These are phyloP conservation scores for Clistopyga incitator DNA, from an alignment of 2,888 invertebrate genomes.

Conservation along the genomic window DNA sequence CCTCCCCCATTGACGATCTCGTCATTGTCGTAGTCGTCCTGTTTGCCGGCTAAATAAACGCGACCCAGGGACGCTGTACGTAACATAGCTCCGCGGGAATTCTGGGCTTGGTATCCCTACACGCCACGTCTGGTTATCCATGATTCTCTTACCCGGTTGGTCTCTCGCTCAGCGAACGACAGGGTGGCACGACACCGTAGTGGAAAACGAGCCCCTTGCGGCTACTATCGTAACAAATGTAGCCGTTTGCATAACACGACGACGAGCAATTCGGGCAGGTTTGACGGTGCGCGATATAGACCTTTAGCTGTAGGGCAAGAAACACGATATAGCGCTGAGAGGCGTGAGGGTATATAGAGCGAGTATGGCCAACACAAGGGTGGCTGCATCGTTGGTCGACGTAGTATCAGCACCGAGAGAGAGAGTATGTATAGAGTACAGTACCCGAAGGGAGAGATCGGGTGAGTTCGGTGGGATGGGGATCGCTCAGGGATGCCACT, in stretches of 20 bases:
- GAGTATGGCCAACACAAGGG: slow-evolving; percentile 42
- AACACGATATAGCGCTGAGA: slow-evolving; percentile 47
- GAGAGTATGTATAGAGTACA: slow-evolving; percentile 8
- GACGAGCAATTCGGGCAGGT: slow-evolving; percentile 84
- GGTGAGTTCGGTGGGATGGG: slow-evolving; percentile 4
- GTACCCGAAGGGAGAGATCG: slow-evolving; percentile 28
- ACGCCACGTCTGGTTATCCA: slow-evolving; percentile 8
- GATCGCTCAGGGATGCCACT: slow-evolving; percentile 50
- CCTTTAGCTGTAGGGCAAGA: slow-evolving; percentile 76
- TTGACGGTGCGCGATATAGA: slow-evolving; percentile 84
- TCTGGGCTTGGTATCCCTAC: slow-evolving; percentile 14
- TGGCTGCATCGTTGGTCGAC: slow-evolving; percentile 33
- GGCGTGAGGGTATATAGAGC: slow-evolving; percentile 49
- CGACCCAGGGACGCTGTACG: slow-evolving; percentile 46
- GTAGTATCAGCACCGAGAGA: not conserved
- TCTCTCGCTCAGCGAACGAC: slow-evolving; percentile 49
- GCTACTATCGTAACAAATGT: slow-evolving; percentile 84
- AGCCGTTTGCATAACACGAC: slow-evolving; percentile 84
- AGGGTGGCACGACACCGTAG: slow-evolving; percentile 72
- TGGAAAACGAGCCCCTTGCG: slow-evolving; percentile 82
- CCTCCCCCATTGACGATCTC: slow-evolving; percentile 48
- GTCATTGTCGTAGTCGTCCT: slow-evolving; percentile 42
- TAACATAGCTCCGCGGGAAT: slow-evolving; percentile 35
- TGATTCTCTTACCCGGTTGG: slow-evolving; percentile 36
- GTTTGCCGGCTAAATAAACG: slow-evolving; percentile 67